These are phyloP conservation scores for Drosophila fungiperda DNA, from an alignment of 2,888 invertebrate genomes.

Conservation along the genomic window DNA sequence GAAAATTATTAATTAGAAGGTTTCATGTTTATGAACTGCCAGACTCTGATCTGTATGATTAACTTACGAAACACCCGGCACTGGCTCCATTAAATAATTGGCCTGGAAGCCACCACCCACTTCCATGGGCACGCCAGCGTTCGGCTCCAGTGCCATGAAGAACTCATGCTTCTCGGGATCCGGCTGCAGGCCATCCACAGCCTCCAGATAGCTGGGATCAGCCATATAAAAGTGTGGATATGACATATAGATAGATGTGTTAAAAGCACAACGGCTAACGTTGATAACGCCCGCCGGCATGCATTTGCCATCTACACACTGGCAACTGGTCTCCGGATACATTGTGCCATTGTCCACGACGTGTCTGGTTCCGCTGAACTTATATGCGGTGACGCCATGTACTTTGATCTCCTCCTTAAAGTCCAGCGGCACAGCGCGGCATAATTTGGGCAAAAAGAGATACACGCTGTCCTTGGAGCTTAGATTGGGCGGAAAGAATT, in stretches of 20 bases:
- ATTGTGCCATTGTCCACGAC: slow-evolving; percentile 89
- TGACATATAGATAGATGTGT: slow-evolving; percentile 92
- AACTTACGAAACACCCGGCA: slow-evolving; percentile 88
- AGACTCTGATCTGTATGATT: neutral
- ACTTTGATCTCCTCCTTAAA: slow-evolving; percentile 87
- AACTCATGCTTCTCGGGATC: slow-evolving; percentile 90
- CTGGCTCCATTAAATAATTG: slow-evolving; percentile 89
- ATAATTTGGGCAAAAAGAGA: slow-evolving; percentile 91
- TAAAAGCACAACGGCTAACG: slow-evolving; percentile 90
- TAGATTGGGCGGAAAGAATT: slow-evolving; percentile 90
- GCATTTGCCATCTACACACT: slow-evolving; percentile 89
- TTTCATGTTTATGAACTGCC: neutral
- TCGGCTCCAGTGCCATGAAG: slow-evolving; percentile 91
- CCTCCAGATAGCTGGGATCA: slow-evolving; percentile 88
- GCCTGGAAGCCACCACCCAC: slow-evolving; percentile 92
- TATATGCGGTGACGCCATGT: slow-evolving; percentile 88
- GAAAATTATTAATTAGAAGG: neutral
- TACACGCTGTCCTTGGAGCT: slow-evolving; percentile 87
- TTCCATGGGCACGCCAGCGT: slow-evolving; percentile 91
- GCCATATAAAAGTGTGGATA: slow-evolving; percentile 93
- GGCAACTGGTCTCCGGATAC: slow-evolving; percentile 88
- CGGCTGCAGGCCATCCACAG: slow-evolving; percentile 90
- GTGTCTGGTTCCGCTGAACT: slow-evolving; percentile 88
- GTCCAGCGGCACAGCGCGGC: slow-evolving; percentile 89
- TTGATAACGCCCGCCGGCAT: slow-evolving; percentile 90